phyloP scores from a whole-genome alignment of 2,888 invertebrate genomes.

The Cheilosia vernalis region DNA sequence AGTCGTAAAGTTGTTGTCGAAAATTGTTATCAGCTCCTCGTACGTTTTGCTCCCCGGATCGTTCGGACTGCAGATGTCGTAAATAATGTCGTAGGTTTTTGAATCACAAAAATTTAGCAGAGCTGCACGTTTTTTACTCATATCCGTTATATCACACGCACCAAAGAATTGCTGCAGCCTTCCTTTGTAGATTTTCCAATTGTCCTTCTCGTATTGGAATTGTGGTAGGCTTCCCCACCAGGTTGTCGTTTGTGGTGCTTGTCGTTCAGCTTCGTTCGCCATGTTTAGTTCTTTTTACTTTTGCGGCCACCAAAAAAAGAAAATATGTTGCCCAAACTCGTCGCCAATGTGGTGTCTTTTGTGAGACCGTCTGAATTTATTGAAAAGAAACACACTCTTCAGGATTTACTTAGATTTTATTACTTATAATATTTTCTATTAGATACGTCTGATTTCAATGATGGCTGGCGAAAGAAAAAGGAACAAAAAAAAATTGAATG shows the following conservation, averaged over 20 bases:
- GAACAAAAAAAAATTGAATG: too few relatives aligned
- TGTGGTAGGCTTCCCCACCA: conserved; percentile 13
- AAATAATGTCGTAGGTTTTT: neutral
- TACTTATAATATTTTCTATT: too few relatives aligned
- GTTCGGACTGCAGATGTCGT: neutral
- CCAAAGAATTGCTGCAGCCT: conserved; percentile 16
- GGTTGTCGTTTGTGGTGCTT: conserved; percentile 2
- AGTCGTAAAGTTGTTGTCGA: conserved; percentile 14
- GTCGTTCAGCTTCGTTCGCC: neutral
- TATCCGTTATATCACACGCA: neutral
- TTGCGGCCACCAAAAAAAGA: too few relatives aligned
- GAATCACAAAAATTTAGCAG: neutral
- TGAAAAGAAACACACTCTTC: too few relatives aligned
- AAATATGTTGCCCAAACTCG: too few relatives aligned
- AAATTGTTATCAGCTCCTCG: conserved; percentile 1
- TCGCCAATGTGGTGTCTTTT: too few relatives aligned
- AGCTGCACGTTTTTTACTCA: conserved; percentile 9
- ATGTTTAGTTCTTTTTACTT: neutral
- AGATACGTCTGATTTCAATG: too few relatives aligned
- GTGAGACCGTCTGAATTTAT: too few relatives aligned
- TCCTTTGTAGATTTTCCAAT: conserved; percentile 20
- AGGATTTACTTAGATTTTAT: too few relatives aligned
- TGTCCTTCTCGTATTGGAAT: neutral
- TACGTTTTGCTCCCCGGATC: neutral
- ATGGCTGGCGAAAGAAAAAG: too few relatives aligned